Evolutionary conservation across 2,797 vertebrate genomes (phyloP).

Genomic region (Halcyon smyrnensis): DNA sequence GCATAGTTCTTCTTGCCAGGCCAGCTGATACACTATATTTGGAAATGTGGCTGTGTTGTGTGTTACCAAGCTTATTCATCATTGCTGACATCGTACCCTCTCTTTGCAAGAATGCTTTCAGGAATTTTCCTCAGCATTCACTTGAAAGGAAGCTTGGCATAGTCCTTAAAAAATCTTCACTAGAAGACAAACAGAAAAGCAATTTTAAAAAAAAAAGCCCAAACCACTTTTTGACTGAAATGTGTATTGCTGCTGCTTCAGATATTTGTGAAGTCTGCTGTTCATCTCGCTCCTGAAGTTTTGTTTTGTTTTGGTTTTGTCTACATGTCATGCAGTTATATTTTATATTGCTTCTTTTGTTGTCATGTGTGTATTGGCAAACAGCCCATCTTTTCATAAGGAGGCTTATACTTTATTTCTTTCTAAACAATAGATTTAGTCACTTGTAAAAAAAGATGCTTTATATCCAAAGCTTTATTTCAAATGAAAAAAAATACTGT

Average conservation of each 20-base stretch:
- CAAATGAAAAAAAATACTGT: not conserved
- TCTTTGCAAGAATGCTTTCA: constrained; percentile 44
- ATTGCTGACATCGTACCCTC: not conserved
- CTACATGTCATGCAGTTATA: not conserved
- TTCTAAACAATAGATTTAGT: not conserved
- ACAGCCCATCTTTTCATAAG: not conserved
- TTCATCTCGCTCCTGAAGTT: not conserved
- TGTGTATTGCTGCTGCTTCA: not conserved
- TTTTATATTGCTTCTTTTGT: not conserved
- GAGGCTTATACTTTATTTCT: not conserved
- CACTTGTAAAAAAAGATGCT: not conserved
- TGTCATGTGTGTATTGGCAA: not conserved
- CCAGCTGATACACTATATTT: constrained; percentile 62
- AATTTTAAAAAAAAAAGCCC: not conserved
- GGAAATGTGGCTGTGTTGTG: constrained; percentile 40
- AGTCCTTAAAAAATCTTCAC: not conserved
- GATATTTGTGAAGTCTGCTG: not conserved
- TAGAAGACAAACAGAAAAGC: not conserved
- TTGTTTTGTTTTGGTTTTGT: not conserved
- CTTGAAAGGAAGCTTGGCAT: not conserved
- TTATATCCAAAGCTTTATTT: not conserved
- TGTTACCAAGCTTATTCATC: constrained; percentile 40
- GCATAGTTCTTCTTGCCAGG: constrained; percentile 6
- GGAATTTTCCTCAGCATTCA: not conserved
- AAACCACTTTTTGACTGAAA: not conserved